Evolutionary conservation across 2,888 invertebrate species (phyloP), one percentile per base, ranked within the genome.

Genomic region (Drosophila demipolita): DNA sequence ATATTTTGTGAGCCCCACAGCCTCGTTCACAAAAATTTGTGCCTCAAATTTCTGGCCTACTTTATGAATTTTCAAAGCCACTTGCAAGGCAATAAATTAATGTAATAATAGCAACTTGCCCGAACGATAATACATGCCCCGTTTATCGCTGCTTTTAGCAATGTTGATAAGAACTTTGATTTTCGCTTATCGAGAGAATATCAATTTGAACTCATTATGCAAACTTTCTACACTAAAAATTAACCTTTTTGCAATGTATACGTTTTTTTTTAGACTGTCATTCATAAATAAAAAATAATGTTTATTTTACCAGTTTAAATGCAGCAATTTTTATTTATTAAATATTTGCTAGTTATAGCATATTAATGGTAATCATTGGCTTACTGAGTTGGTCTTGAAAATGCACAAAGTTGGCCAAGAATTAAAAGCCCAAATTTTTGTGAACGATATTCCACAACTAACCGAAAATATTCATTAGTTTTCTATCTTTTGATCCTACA

Each of bases 71-170:
- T 40, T 12, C 2, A 54, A 11, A 17, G 54, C 23, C 54, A 32
- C 54, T 66, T 12, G 58, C 12, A 9, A 9, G 29, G 17, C 26
- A 49, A 49, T 17, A 49, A 11, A 11, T n/a, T 5, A 17, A 29
- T 26, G 17, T 17, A 4, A 2, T 17, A 48, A 17, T 0, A 20
- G 42, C 3, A 97, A 80, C 95, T 94, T 36, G 95, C 94, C 12
- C 96, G 91, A 0, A 97, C 97, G 61, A 95, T 95, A 0, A 96
- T 94, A 3, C 97, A 97, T 2, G 95, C 96, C 17, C 97, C 97
- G 60, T 97, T 91, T 17, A 97, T 94, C 40, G 79, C 86, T 23
- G 88, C 66, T 54, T 9, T 32, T 15, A 17, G 1, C 29, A 0
- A 29, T 0, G 29, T 53, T 60, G 59, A 66, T 66, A 66, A 66